These are phyloP conservation scores for Nebria brevicollis DNA, from an alignment of 2,888 invertebrate genomes.

Conservation along the genomic window DNA sequence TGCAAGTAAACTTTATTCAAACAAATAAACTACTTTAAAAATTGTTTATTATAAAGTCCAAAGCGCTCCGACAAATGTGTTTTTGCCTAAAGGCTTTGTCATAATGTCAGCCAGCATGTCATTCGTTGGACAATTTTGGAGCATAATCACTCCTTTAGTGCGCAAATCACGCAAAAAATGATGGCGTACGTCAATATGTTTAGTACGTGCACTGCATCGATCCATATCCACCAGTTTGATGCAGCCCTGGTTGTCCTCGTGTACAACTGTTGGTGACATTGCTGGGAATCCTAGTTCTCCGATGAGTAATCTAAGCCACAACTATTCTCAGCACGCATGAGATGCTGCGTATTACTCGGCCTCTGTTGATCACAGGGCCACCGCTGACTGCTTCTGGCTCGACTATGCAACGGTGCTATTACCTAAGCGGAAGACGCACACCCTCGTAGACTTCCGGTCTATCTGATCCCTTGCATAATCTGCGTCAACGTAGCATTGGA, in stretches of 20 bases:
- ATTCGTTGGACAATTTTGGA: no score
- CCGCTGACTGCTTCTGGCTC: slow-evolving; percentile 17
- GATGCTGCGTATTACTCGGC: slow-evolving; percentile 23
- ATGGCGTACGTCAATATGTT: background rate
- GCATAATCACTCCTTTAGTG: no score
- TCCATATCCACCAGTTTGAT: slow-evolving; percentile 6
- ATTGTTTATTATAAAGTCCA: background rate
- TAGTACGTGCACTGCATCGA: background rate
- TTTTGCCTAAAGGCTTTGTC: background rate
- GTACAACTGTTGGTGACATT: background rate
- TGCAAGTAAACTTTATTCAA: no score
- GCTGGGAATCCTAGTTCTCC: background rate
- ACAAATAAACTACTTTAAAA: background rate
- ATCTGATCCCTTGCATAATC: slow-evolving; percentile 16
- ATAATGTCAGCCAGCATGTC: slow-evolving; percentile 11
- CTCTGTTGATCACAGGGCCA: slow-evolving; percentile 19
- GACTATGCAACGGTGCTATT: background rate
- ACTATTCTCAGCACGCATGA: background rate
- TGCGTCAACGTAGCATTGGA: slow-evolving; percentile 18
- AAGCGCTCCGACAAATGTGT: background rate
- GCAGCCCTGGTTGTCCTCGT: slow-evolving; percentile 13
- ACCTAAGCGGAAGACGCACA: slow-evolving; percentile 5
- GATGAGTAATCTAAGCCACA: slow-evolving; percentile 7
- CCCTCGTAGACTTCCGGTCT: slow-evolving; percentile 6
- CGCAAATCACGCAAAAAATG: slow-evolving; percentile 5